Conservation (phyloP, 2,888 invertebrate genomes). For the Dryocosmus kuriphilus region DNA sequence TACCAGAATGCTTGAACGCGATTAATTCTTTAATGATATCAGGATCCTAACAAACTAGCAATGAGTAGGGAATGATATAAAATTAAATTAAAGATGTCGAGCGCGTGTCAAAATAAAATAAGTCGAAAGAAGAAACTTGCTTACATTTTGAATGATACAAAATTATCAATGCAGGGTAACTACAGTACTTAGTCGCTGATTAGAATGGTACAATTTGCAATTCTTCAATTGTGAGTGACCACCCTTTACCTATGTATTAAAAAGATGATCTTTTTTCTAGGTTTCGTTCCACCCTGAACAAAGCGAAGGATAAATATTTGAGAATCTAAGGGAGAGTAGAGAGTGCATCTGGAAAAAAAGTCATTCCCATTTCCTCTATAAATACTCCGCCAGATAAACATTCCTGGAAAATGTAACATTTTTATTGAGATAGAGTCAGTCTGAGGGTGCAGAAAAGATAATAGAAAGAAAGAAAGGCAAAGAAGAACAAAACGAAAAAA, state of each 20-base stretch:
- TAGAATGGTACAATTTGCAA: not conserved
- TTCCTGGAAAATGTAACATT: constrained; percentile 13
- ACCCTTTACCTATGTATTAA: not conserved
- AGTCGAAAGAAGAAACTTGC: not conserved
- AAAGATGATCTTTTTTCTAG: not conserved
- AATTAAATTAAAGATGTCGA: not conserved
- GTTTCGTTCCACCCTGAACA: not conserved
- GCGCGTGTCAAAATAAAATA: constrained; percentile 1
- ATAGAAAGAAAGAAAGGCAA: not conserved
- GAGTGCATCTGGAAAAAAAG: constrained; percentile 10
- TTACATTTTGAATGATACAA: too few relatives aligned
- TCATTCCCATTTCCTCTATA: constrained; percentile 12
- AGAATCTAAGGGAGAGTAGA: not conserved
- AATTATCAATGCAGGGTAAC: too few relatives aligned
- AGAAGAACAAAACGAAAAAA: constrained; percentile 31
- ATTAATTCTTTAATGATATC: not conserved
- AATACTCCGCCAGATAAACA: constrained; percentile 30
- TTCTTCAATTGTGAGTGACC: not conserved
- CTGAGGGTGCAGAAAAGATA: not conserved
- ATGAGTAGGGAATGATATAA: not conserved
- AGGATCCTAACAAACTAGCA: not conserved
- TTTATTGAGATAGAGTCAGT: not conserved
- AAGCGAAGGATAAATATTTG: not conserved
- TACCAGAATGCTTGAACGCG: not conserved
- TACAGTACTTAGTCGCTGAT: too few relatives aligned